Percentiles rank a stretch among this genome's conserved stretches.
Conservation (phyloP, 2,888 invertebrate genomes). For the Nomada hirtipes region DNA sequence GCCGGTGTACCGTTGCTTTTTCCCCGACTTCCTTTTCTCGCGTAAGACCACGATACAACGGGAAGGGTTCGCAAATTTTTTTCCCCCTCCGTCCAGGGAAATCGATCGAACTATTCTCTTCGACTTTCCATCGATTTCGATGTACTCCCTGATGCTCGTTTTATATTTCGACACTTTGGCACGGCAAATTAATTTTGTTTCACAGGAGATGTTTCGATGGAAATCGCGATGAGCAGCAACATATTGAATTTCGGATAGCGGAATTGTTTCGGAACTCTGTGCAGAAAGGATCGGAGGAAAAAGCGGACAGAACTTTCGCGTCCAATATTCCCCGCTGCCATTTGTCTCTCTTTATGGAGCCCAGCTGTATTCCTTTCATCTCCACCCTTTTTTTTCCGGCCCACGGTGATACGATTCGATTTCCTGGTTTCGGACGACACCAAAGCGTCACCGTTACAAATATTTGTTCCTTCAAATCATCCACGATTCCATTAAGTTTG, state of each 20-base stretch:
- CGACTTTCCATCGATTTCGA: constrained; percentile 2
- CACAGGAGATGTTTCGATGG: not conserved
- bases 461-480: not conserved
- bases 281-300: not conserved
- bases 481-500: not conserved
- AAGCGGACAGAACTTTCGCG: not conserved
- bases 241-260: not conserved
- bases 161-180: too few species aligned
- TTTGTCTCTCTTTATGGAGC: constrained; percentile 22
- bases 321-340: constrained; percentile 7
- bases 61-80: not conserved
- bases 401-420: too few species aligned
- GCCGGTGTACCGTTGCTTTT: constrained; percentile 22
- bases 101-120: not conserved
- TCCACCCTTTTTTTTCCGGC: not conserved
- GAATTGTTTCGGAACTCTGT: not conserved
- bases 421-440: too few species aligned
- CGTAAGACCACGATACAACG: not conserved
- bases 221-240: not conserved
- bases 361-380: not conserved
- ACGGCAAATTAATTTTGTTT: not conserved
- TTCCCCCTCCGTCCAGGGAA: not conserved
- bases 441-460: too few species aligned
- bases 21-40: constrained; percentile 5
- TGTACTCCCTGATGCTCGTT: too few species aligned